Evolutionary conservation across 1,140 invertebrate genomes (phyloP).

Genomic region (Euborellia annulipes): DNA sequence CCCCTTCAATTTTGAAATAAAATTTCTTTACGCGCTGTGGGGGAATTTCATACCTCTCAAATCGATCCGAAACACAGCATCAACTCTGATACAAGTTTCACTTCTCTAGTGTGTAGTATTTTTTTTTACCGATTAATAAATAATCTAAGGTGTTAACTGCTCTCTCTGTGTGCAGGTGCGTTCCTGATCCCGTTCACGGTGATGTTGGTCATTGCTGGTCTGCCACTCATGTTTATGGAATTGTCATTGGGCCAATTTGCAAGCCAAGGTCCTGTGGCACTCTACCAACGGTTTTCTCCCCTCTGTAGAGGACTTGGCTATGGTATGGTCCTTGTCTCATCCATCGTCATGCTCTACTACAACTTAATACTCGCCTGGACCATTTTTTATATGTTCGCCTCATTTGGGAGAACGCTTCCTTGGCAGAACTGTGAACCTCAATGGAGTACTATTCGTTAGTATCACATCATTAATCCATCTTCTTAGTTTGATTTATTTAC

Average conservation of each 20-base stretch:
- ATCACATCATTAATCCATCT: too few relatives aligned
- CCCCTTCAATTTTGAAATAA: too few relatives aligned
- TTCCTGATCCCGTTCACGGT: slow-evolving; percentile 70
- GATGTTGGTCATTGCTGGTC: slow-evolving; percentile 69
- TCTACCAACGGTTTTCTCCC: slow-evolving; percentile 50
- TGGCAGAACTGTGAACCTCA: slow-evolving; percentile 59
- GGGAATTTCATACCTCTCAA: background rate
- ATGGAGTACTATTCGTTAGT: slow-evolving; percentile 55
- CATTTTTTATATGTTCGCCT: slow-evolving; percentile 65
- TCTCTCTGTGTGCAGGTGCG: slow-evolving; percentile 52
- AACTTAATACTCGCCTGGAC: slow-evolving; percentile 78
- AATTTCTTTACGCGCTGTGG: too few relatives aligned
- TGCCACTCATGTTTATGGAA: slow-evolving; percentile 82
- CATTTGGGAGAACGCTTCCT: slow-evolving; percentile 49
- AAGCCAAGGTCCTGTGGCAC: slow-evolving; percentile 51
- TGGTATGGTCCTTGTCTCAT: slow-evolving; percentile 69
- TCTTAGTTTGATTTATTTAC: too few relatives aligned
- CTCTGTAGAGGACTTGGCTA: slow-evolving; percentile 57
- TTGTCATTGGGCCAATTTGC: slow-evolving; percentile 59
- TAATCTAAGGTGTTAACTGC: too few relatives aligned
- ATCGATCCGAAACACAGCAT: too few relatives aligned
- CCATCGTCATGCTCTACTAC: slow-evolving; percentile 68
- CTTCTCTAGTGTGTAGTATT: too few relatives aligned
- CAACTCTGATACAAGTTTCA: too few relatives aligned
- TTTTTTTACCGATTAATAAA: too few relatives aligned